These are phyloP conservation scores for Macrotrachela quadricornifera DNA, from an alignment of 1,140 invertebrate species.

Conservation along the genomic window DNA sequence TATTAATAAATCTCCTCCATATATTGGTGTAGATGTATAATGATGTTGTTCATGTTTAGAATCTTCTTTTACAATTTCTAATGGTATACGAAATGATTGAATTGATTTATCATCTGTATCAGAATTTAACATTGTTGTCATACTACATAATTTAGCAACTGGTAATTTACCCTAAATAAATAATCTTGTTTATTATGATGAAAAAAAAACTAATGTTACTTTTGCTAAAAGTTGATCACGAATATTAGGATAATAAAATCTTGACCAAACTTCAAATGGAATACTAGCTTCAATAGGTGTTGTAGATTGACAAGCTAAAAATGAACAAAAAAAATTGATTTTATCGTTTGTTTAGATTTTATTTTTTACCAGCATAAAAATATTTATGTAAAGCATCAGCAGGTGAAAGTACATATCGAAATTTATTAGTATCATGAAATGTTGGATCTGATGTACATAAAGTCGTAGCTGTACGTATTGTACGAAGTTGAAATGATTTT, in stretches of 20 bases:
- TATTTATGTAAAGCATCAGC: constrained; percentile 22
- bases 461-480: constrained; percentile 23
- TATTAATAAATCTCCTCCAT: neutral
- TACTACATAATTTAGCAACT: constrained; percentile 26
- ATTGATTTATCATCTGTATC: constrained; percentile 14
- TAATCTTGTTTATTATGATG: too few relatives aligned
- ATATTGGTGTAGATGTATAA: neutral
- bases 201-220: constrained; percentile 13
- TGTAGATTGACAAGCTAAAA: too few relatives aligned
- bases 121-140: constrained; percentile 26
- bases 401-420: constrained; percentile 15
- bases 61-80: constrained; percentile 14
- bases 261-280: constrained; percentile 26
- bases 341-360: too few relatives aligned
- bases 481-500: constrained; percentile 7
- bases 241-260: constrained; percentile 26
- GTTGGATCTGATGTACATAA: constrained; percentile 24
- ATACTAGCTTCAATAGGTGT: constrained; percentile 10
- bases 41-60: constrained; percentile 2
- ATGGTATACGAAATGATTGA: constrained; percentile 21
- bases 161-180: constrained; percentile 16
- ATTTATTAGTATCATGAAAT: constrained; percentile 20
- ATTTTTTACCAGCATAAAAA: constrained; percentile 18
- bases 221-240: constrained; percentile 25
- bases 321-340: too few relatives aligned